phyloP scores from a whole-genome alignment of 2,113 vertebrate species.

The Crocuta crocuta region DNA sequence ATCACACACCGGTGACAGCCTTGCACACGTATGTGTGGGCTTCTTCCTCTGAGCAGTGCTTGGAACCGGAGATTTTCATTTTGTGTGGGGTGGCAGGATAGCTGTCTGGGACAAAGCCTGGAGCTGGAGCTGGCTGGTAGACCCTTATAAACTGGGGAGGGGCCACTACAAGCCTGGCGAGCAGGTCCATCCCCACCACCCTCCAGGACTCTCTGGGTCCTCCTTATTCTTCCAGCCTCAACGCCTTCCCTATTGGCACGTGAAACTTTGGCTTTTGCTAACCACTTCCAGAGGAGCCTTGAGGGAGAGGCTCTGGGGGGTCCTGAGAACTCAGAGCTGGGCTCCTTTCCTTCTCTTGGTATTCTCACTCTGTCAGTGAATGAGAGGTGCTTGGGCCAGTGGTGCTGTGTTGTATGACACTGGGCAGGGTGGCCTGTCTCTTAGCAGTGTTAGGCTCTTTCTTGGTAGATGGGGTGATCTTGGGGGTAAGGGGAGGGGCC shows the following conservation, averaged over 20 bases:
- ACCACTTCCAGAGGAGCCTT: neutral
- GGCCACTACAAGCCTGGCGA: neutral
- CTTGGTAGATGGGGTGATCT: neutral
- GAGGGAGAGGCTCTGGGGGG: neutral
- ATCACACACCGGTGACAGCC: neutral
- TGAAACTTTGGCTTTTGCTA: neutral
- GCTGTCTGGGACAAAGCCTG: neutral
- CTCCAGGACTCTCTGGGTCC: neutral
- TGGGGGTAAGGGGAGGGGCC: neutral
- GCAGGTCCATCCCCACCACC: neutral
- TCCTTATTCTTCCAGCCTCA: neutral
- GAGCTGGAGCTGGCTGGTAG: neutral
- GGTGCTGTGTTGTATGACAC: neutral
- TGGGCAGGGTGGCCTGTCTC: neutral
- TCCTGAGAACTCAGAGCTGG: neutral
- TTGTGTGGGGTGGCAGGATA: neutral
- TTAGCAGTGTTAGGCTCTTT: accelerated
- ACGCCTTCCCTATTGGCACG: neutral
- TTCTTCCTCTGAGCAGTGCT: neutral
- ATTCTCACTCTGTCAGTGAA: neutral
- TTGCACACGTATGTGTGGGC: neutral
- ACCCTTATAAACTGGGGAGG: neutral
- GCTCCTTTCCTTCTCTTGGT: neutral
- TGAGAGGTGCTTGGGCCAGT: neutral
- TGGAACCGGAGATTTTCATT: neutral